Base-by-base conservation (phyloP, 2,888 invertebrate genomes). In the Platerodrilus igneus region DNA sequence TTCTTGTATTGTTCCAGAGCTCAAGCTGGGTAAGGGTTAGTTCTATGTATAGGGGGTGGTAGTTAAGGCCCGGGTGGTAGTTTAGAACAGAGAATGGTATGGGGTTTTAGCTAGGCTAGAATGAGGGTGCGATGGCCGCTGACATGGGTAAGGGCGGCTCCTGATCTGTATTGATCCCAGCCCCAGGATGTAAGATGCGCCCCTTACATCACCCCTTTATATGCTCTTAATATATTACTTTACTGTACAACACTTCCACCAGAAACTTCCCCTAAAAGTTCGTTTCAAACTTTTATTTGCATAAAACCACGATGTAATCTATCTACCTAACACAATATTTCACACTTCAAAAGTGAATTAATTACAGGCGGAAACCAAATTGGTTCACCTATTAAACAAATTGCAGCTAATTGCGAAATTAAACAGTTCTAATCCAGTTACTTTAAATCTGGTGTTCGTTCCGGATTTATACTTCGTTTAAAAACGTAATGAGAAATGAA, bases 91-190 rank as follows among this genome's bases (percentile, higher is more conserved):
- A 42, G 45, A 22, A 21, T 41, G 38, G 45, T 41, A 33, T 43
- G 52, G 43, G 47, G 46, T 26, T n/a, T n/a, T 37, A 45, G 47
- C 47, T 47, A 48, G 48, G 47, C 48, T 47, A 45, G 48, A 47
- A 50, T 51, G 52, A 53, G 58, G 58, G 56, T 56, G 60, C 58
- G 57, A 64, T 67, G 66, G 65, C 64, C 65, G 64, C 68, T 68
- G 66, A 67, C 67, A 66, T 60, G 65, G 63, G 64, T 65, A 64
- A 66, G 65, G 67, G 67, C 67, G 67, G 66, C 67, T 67, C 65
- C 68, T 68, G 67, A 67, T 68, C 67, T 66, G 67, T 68, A 68
- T 68, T 66, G 68, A 68, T 68, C 68, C 64, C 60, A 50, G 62
- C 60, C 64, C 62, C 64, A 62, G 66, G 64, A 67, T 64, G 66